Evolutionary conservation across 53 echinoderm and acorn worm species (phyloP).

Genomic region (Patiria pectinifera): DNA sequence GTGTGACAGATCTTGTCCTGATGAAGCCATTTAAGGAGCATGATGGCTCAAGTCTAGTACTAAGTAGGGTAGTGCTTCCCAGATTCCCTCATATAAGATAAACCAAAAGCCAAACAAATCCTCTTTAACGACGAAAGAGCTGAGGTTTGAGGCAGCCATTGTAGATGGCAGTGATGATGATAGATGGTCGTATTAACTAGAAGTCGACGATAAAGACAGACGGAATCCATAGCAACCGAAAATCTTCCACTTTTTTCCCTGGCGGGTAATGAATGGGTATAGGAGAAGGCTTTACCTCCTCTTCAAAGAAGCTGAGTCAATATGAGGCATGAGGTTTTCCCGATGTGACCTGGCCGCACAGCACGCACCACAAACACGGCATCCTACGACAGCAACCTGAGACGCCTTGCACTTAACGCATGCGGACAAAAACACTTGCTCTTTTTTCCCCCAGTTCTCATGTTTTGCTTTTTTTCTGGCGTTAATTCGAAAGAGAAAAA

Average conservation of each 20-base stretch:
- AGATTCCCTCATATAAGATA: background rate
- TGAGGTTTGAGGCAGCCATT: background rate
- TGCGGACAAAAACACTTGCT: too few species aligned
- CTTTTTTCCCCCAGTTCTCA: background rate
- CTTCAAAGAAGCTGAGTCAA: constrained; percentile 53
- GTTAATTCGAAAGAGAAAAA: background rate
- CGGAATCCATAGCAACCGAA: constrained; percentile 36
- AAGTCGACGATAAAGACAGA: constrained; percentile 29
- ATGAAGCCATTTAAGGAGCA: too few species aligned
- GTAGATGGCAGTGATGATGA: constrained; percentile 29
- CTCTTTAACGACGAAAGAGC: background rate
- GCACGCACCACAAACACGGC: constrained; percentile 49
- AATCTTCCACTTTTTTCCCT: background rate
- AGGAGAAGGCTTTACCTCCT: constrained; percentile 20
- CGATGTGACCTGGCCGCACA: constrained; percentile 7
- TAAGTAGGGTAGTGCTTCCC: too few species aligned
- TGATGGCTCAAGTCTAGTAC: too few species aligned
- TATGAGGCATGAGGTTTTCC: constrained; percentile 17
- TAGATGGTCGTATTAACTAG: constrained; percentile 45
- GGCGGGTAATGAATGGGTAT: constrained; percentile 27
- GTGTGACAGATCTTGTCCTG: too few species aligned
- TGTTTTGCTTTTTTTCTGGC: background rate
- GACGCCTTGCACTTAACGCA: constrained; percentile 11
- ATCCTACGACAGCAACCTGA: background rate
- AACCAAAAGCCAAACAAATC: background rate